Evolutionary conservation across 2,888 invertebrate genomes (phyloP).

Genomic region (Drepanosiphum platanoidis): DNA sequence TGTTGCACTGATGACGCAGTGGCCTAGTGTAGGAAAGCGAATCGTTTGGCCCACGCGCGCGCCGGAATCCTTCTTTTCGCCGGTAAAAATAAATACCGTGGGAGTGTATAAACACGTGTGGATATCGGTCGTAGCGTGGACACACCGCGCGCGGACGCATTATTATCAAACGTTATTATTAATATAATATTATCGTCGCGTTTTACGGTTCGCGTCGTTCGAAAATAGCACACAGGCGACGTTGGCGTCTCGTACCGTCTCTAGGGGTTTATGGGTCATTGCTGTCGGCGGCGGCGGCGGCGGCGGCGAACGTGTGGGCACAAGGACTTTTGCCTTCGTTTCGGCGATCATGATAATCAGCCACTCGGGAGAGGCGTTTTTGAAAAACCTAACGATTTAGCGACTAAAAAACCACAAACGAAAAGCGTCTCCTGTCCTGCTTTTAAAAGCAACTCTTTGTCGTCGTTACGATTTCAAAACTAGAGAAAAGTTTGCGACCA

Average conservation of each 20-base stretch:
- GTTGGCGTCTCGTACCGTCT: constrained; percentile 10
- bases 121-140: neutral
- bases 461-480: no score
- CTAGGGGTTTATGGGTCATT: constrained; percentile 56
- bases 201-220: neutral
- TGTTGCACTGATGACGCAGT: neutral
- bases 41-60: neutral
- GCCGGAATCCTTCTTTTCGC: constrained; percentile 23
- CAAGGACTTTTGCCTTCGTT: neutral
- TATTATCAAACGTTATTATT: constrained; percentile 28
- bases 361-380: no score
- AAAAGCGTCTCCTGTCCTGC: no score
- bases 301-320: neutral
- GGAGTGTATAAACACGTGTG: constrained; percentile 26
- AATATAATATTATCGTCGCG: constrained; percentile 1
- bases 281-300: constrained; percentile 5
- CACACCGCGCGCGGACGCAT: neutral
- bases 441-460: no score
- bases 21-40: constrained; percentile 33
- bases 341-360: neutral
- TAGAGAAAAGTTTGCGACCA: no score
- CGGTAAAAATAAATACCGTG: constrained; percentile 37
- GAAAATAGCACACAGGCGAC: constrained; percentile 32
- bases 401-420: no score
- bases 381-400: no score